Evolutionary conservation across 2,797 vertebrate species (phyloP), one percentile per base, ranked within the genome.

Genomic region (Siniperca scherzeri): DNA sequence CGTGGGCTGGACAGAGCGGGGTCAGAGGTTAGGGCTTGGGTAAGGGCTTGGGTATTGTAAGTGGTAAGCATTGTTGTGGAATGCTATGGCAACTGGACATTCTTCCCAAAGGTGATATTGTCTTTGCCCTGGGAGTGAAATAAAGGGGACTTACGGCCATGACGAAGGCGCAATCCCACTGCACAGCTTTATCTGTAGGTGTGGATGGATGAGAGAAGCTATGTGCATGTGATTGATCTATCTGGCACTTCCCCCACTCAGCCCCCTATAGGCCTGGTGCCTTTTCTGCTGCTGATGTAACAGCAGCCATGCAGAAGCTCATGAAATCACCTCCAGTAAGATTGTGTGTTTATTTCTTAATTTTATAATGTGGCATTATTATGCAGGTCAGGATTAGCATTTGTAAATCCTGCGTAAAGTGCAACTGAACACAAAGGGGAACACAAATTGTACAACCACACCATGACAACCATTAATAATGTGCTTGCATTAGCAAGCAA

Each of bases 11-110:
- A 83, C 77, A 70, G 85, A 88, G 82, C 36, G 44, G 89, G 94
- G 94, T 95, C 92, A 94, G 85, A 86, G 92, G 94, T 93, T 57
- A 93, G 70, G 77, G 87, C 82, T 84, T 89, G 85, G 90, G 79
- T 88, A 61, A 90, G 74, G 70, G 82, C 86, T 91, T 87, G 81
- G 87, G 85, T 84, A 93, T 95, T 95, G 93, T 94, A 84, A 94
- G 87, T 70, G 84, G 88, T 86, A 87, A 87, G 89, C 93, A 95
- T 96, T 95, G 91, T 94, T 94, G 88, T 91, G 65, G 82, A 83
- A 87, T 77, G 68, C 94, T 92, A 95, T 95, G 94, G 94, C 90
- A 93, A 95, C 94, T 91, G 89, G 90, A 94, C 93, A 94, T 94
- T 94, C 92, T 93, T 89, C 87, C 91, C 85, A 88, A 93, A 93